Evolutionary conservation across 2,113 vertebrate genomes (phyloP), one percentile per base, ranked within the genome.

Genomic region (Leucopsar rothschildi): DNA sequence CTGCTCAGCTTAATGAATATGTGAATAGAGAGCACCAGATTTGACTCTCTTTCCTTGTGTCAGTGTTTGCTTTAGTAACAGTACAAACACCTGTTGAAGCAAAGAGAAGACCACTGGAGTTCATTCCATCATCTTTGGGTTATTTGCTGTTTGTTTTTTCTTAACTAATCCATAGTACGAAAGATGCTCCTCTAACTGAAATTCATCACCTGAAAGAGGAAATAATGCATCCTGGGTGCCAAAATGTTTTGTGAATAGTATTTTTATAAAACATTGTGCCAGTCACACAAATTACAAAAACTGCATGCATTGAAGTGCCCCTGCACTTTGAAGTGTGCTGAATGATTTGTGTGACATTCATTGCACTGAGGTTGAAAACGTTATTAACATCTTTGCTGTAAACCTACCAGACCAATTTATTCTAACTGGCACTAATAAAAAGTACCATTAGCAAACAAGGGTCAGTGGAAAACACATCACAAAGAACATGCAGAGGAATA

Each of bases 341-440:
- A 76, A 22, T 82, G 50, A 93, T 95, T 93, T 83, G 57, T 60
- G 69, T 79, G n/a, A 90, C 87, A 82, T 19, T 56, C 50, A 73
- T 59, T 94, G 86, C 93, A 52, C 79, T 94, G 78, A 80, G 77
- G 78, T 47, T 97, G 87, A 90, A 95, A 96, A 95, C 33, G 85
- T 79, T 88, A 93, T 94, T 90, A 92, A 94, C 87, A 73, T 64
- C 39, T 96, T 97, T 93, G 37, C 56, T 91, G 52, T 69, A 93
- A 94, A 88, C 21, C 55, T 96, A 93, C 61, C 50, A 95, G 69
- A 82, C 31, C 91, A 91, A 87, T 95, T 97, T 90, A 82, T 96
- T 96, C 96, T 91, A 88, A 92, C 86, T 44, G 73, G 56, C 29
- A 68, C 40, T 88, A 96, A 88, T 88, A 92, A 92, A 96, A 95